A percentile compares a stretch with the other conserved stretches of the same genome.
phyloP scores from a whole-genome alignment of 2,888 invertebrate species.

The Amiota communis region DNA sequence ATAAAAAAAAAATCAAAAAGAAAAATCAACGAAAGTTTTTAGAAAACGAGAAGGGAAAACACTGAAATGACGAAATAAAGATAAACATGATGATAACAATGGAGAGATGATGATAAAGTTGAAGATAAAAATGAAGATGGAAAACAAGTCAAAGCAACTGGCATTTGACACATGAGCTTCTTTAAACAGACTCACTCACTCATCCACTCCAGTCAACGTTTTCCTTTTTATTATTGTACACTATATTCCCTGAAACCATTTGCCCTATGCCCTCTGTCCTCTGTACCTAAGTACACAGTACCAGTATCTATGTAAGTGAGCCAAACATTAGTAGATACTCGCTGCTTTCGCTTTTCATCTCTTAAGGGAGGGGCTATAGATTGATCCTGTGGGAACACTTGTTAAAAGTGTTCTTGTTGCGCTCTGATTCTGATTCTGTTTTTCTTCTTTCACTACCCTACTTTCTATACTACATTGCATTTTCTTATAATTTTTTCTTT shows the following conservation, averaged over 20 bases:
- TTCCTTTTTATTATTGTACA: too few relatives aligned
- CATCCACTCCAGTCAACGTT: too few relatives aligned
- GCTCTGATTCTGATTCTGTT: neutral
- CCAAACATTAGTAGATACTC: neutral
- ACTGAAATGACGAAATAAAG: too few relatives aligned
- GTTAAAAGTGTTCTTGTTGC: neutral
- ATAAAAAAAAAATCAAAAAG: too few relatives aligned
- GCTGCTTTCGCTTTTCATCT: neutral
- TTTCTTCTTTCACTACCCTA: neutral
- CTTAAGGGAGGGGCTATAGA: conserved; percentile 35
- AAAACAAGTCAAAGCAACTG: neutral
- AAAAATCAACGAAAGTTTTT: too few relatives aligned
- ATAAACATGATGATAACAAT: too few relatives aligned
- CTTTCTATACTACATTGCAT: neutral
- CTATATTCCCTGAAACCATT: too few relatives aligned
- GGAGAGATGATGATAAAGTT: too few relatives aligned
- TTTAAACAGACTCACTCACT: too few relatives aligned
- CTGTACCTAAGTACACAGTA: neutral
- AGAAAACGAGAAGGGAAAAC: too few relatives aligned
- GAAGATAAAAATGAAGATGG: too few relatives aligned
- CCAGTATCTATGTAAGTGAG: neutral
- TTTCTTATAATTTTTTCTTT: neutral
- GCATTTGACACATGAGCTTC: conserved; percentile 5
- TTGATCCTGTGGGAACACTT: conserved; percentile 56
- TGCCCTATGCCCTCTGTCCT: neutral